A percentile compares a stretch with the other conserved stretches of the same genome.
Conservation (phyloP, 2,888 invertebrate genomes). For the Microctonus brassicae region DNA sequence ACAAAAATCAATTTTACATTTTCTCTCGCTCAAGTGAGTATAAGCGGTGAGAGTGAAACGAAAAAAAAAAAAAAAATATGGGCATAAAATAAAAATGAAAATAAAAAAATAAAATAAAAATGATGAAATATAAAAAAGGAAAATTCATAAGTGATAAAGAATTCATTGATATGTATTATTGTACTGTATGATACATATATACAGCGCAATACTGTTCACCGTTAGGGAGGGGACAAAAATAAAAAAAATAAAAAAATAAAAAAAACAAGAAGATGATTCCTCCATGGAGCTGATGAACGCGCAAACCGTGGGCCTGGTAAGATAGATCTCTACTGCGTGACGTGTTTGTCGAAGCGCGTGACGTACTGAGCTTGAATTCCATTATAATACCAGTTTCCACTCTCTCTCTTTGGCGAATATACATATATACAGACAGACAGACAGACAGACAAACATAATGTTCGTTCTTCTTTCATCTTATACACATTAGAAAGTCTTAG, state of each 20-base stretch:
- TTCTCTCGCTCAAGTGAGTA: slow-evolving; percentile 25
- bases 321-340: slow-evolving; percentile 56
- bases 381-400: slow-evolving; percentile 45
- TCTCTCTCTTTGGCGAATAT: slow-evolving; percentile 28
- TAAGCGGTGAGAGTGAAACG: too few species aligned
- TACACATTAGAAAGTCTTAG: not conserved
- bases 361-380: slow-evolving; percentile 49
- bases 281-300: slow-evolving; percentile 55
- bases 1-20: slow-evolving; percentile 57
- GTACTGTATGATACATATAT: too few species aligned
- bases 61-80: slow-evolving; percentile 2
- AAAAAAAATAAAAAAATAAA: slow-evolving; percentile 3
- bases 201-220: too few species aligned
- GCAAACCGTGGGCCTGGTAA: slow-evolving; percentile 49
- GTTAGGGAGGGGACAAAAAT: not conserved
- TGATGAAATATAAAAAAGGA: not conserved
- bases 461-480: slow-evolving; percentile 14
- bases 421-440: slow-evolving; percentile 9
- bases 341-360: slow-evolving; percentile 52
- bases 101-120: not conserved
- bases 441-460: too few species aligned
- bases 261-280: slow-evolving; percentile 40
- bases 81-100: slow-evolving; percentile 8
- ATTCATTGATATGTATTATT: slow-evolving; percentile 10
- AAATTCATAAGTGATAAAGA: slow-evolving; percentile 12